A percentile compares a stretch with the other conserved stretches of the same genome.
Conservation (phyloP, 2,888 invertebrate genomes). For the Pandemis corylana region DNA sequence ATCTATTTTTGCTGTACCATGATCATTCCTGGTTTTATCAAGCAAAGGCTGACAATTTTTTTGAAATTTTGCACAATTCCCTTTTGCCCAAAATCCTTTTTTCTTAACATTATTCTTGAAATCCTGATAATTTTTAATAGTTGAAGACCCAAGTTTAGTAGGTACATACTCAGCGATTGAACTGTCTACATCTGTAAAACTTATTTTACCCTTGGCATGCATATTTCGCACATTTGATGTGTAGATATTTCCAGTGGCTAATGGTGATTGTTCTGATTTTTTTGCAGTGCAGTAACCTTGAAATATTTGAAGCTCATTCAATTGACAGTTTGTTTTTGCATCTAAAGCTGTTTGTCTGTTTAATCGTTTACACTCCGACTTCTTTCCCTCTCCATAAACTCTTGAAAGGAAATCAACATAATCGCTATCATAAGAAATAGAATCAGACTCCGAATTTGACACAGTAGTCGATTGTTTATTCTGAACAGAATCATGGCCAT, state of each 20-base stretch:
- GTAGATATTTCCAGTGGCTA: slow-evolving; percentile 76
- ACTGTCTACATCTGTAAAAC: slow-evolving; percentile 62
- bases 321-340: slow-evolving; percentile 52
- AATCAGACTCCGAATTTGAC: slow-evolving; percentile 71
- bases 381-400: slow-evolving; percentile 68
- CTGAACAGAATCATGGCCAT: slow-evolving; percentile 15
- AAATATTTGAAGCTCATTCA: slow-evolving; percentile 54
- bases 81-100: slow-evolving; percentile 80
- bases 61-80: slow-evolving; percentile 64
- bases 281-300: slow-evolving; percentile 72
- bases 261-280: slow-evolving; percentile 64
- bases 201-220: slow-evolving; percentile 60
- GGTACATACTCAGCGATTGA: slow-evolving; percentile 80
- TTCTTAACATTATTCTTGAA: slow-evolving; percentile 77
- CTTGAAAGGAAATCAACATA: slow-evolving; percentile 76
- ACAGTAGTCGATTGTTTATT: slow-evolving; percentile 35
- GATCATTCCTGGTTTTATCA: slow-evolving; percentile 35
- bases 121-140: slow-evolving; percentile 78
- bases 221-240: slow-evolving; percentile 71
- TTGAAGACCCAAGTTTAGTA: slow-evolving; percentile 71
- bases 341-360: slow-evolving; percentile 52
- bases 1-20: slow-evolving; percentile 19
- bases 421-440: slow-evolving; percentile 73
- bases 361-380: slow-evolving; percentile 63
- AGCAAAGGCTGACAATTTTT: slow-evolving; percentile 52